These are phyloP conservation scores for Tortrix viridana DNA, from an alignment of 2,888 invertebrate genomes.

Conservation along the genomic window DNA sequence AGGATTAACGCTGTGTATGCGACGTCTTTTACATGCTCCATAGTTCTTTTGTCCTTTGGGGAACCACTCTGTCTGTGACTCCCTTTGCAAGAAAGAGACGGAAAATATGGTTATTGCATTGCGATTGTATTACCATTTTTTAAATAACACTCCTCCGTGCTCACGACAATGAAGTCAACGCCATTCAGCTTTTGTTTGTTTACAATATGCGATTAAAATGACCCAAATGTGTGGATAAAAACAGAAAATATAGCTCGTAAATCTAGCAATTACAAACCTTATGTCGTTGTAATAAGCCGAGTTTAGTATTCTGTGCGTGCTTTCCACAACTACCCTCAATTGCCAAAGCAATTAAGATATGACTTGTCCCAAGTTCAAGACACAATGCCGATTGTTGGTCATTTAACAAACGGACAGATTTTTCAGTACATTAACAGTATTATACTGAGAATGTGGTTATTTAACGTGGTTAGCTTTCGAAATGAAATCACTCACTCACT, in stretches of 20 bases:
- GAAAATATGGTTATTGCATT: neutral
- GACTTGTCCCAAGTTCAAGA: conserved; percentile 27
- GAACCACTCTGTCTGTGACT: too few species aligned
- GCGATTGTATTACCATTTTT: neutral
- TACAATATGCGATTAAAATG: conserved; percentile 11
- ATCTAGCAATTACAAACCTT: too few species aligned
- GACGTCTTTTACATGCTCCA: too few species aligned
- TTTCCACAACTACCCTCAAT: conserved; percentile 9
- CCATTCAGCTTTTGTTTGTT: conserved; percentile 31
- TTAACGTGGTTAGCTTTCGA: too few species aligned
- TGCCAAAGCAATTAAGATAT: conserved; percentile 12
- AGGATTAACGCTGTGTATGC: too few species aligned
- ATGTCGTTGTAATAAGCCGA: too few species aligned
- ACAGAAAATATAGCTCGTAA: too few species aligned
- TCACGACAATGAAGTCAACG: conserved; percentile 23
- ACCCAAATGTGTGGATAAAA: conserved; percentile 11
- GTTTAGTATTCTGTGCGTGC: conserved; percentile 8
- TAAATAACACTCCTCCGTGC: conserved; percentile 33
- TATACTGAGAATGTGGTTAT: neutral
- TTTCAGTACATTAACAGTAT: conserved; percentile 2
- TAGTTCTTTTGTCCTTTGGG: too few species aligned
- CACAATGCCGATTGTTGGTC: conserved; percentile 18
- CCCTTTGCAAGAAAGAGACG: neutral
- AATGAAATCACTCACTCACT: too few species aligned
- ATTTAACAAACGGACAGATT: neutral